These are phyloP conservation scores for Orientallactaga bullata DNA, from an alignment of 2,113 vertebrate genomes.

Conservation along the genomic window DNA sequence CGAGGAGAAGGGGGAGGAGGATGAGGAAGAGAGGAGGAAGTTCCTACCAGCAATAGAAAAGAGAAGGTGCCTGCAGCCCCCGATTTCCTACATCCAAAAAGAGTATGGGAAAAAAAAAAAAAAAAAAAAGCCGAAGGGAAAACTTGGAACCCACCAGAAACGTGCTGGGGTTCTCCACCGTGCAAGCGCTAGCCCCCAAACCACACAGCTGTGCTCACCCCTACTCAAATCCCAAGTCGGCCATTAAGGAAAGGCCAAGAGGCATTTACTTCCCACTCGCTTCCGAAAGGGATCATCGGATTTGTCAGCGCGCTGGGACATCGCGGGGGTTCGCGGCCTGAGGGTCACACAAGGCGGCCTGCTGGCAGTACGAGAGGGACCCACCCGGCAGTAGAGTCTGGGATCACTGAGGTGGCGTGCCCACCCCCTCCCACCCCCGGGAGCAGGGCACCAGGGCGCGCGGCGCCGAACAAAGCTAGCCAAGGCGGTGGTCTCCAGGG, in stretches of 20 bases:
- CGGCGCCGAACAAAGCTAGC: slow-evolving; percentile 71
- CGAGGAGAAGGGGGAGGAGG: neutral
- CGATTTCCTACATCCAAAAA: neutral
- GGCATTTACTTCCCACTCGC: slow-evolving; percentile 25
- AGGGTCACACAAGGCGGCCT: neutral
- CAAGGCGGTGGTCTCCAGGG: slow-evolving; percentile 7
- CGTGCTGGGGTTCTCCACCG: neutral
- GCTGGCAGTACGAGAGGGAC: neutral
- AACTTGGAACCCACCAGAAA: neutral
- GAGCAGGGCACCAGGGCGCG: neutral
- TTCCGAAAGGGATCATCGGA: neutral
- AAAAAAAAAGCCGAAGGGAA: neutral
- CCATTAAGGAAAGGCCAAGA: slow-evolving; percentile 69
- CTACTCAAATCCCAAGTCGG: slow-evolving; percentile 63
- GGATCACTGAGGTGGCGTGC: neutral
- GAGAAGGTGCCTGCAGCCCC: neutral
- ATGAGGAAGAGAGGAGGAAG: neutral
- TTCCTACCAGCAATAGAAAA: neutral
- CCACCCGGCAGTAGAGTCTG: neutral
- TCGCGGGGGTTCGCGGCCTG: slow-evolving; percentile 10
- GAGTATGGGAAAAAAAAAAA: too few relatives aligned
- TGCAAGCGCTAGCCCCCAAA: neutral
- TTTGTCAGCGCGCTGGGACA: slow-evolving; percentile 11
- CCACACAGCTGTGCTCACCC: neutral
- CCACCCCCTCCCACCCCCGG: neutral